Base-by-base conservation (phyloP, 2,888 invertebrate genomes). In the Anthrax anthrax region DNA sequence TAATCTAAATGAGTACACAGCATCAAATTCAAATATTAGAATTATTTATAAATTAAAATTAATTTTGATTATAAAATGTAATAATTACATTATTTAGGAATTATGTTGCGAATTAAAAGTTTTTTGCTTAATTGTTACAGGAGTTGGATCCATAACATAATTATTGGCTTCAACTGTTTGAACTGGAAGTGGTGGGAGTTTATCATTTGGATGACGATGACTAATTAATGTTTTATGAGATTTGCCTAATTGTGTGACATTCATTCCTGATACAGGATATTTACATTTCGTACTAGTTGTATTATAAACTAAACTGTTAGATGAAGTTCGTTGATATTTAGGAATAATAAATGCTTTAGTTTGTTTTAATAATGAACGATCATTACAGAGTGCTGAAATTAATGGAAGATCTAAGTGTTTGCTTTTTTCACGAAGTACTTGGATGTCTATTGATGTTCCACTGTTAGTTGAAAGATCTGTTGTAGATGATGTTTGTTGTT, bases 321-420 rank as follows among this genome's bases (percentile, higher is more conserved):
- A 38, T 16, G 51, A 38, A 29, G 39, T 53, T 46, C 56, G 50
- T 29, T 76, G 73, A 58, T 77, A 77, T 64, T 83, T 84, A 45
- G 84, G 82, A 73, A 81, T 76, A 53, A 83, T 85, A 62, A 85
- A 84, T 18, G 87, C 86, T 66, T 87, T 87, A 43, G 88, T 89
- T 69, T 89, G 89, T 68, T 87, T 88, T 49, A 89, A 72, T 59
- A 94, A 74, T 49, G 89, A 86, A 48, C 86, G 79, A 68, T 94
- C 94, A 64, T 92, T 94, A 72, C 91, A 94, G 56, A 94, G 74
- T 14, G 92, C 94, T 49, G 90, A 86, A 61, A 94, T 91, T 50
- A 95, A 72, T 18, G 94, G 94, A 65, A 94, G 73, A 70, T 91
- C 90, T 60, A 91, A 73, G 63, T 89, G 85, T 63, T 84, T 84